Evolutionary conservation across 2,888 invertebrate genomes (phyloP).

Genomic region (Aphidius colemani): DNA sequence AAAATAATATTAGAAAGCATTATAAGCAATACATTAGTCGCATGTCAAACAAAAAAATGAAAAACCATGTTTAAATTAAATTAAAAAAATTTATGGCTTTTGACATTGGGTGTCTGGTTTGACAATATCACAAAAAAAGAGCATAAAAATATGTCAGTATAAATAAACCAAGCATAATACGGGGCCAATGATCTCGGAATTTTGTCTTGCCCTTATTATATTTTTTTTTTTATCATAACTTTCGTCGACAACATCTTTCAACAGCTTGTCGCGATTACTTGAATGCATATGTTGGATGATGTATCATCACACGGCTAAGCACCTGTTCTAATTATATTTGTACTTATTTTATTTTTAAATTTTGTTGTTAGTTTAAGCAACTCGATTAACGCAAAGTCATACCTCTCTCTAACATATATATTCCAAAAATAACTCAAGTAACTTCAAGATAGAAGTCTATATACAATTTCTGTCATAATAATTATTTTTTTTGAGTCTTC

Average conservation of each 20-base stretch:
- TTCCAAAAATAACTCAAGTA: conserved; percentile 9
- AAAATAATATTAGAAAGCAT: not conserved
- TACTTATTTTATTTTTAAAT: conserved; percentile 9
- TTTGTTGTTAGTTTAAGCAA: conserved; percentile 4
- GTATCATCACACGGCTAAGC: conserved; percentile 5
- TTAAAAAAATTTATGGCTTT: too few relatives aligned
- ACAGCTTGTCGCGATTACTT: conserved; percentile 15
- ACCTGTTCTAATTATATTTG: conserved; percentile 22
- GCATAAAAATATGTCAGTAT: conserved; percentile 7
- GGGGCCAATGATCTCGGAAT: conserved; percentile 10
- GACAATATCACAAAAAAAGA: not conserved
- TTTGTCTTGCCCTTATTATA: conserved; percentile 1
- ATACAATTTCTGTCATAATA: too few relatives aligned
- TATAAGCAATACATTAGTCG: not conserved
- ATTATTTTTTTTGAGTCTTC: too few relatives aligned
- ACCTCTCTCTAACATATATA: not conserved
- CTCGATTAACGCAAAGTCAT: conserved; percentile 1
- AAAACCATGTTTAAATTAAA: too few relatives aligned
- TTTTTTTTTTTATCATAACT: conserved; percentile 15
- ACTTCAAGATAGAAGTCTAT: too few relatives aligned
- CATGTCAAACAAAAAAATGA: conserved; percentile 1
- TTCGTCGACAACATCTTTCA: conserved; percentile 16
- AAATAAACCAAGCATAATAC: conserved; percentile 25
- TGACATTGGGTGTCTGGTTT: too few relatives aligned
- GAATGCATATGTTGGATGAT: conserved; percentile 1